Evolutionary conservation across 1,140 invertebrate genomes (phyloP), one percentile per base, ranked within the genome.

Genomic region (Triops cancriformis): DNA sequence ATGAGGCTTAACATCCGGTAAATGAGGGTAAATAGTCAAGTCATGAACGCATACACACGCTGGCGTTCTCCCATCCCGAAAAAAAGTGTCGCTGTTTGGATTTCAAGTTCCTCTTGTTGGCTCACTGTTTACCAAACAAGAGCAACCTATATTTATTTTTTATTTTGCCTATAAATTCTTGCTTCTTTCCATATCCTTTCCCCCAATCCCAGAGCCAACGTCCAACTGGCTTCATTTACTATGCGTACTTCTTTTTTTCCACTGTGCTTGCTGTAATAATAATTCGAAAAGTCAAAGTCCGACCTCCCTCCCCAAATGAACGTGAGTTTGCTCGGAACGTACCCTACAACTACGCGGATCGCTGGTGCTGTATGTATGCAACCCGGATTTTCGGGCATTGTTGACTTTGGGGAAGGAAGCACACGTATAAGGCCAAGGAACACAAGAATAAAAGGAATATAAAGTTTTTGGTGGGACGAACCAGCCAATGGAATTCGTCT

Each of bases 1-100:
- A 23, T 18, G 51, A 23, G 51, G 51, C 14, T 64, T 64, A 64
- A 64, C 51, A 64, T 64, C 51, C 51, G 51, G 51, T 64, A n/a
- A 64, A 18, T 64, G 51, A 64, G 51, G 51, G 23, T 64, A 64
- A 64, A 64, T 64, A 64, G 51, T 64, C 51, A 64, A 64, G 51
- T 64, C 51, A 64, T 64, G 51, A 64, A 64, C 51, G 18, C 51
- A 64, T 64, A 64, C 51, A 64, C 51, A 64, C 51, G 51, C 14
- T 64, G 23, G 14, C 45, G 14, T 23, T 23, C 45, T 64, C 45
- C 9, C 23, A 14, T 14, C 7, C 11, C 6, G 23, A n/a, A 64
- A 64, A 45, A 64, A 23, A 64, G 23, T 6, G 2, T 3, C 14
- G 51, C 31, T 64, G 51, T 64, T 64, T 64, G 51, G 51, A 23